A percentile compares a stretch with the other conserved stretches of the same genome.
Conservation (phyloP, 2,113 vertebrate species). For the Poeciliopsis turrubarensis region DNA sequence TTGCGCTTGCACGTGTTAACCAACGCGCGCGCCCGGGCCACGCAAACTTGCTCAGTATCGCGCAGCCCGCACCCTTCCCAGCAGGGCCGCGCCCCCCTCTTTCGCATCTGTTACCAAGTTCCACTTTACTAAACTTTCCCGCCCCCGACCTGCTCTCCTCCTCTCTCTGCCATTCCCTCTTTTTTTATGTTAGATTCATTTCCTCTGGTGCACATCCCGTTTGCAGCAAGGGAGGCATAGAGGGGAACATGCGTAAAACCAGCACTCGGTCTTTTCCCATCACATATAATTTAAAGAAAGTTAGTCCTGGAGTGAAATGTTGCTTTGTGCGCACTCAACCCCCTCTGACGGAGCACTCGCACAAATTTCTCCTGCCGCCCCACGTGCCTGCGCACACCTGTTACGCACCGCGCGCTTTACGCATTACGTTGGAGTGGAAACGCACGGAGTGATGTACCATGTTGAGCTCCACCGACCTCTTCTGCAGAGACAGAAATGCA, state of each 20-base stretch:
- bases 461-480: slow-evolving; percentile 8
- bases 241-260: slow-evolving; percentile 28
- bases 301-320: not conserved
- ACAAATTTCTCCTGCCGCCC: slow-evolving; percentile 16
- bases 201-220: slow-evolving; percentile 26
- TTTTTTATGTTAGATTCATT: slow-evolving; percentile 51
- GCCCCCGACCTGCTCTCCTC: slow-evolving; percentile 38
- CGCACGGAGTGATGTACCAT: slow-evolving; percentile 18
- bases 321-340: not conserved
- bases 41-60: slow-evolving; percentile 5
- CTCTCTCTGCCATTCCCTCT: not conserved
- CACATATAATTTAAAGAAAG: not conserved
- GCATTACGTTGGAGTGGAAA: slow-evolving; percentile 37
- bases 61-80: slow-evolving; percentile 68
- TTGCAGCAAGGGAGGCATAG: slow-evolving; percentile 9
- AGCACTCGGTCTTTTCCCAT: not conserved
- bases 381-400: slow-evolving; percentile 41
- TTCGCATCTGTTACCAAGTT: slow-evolving; percentile 82
- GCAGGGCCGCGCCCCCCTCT: slow-evolving; percentile 82
- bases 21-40: not conserved
- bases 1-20: slow-evolving; percentile 17
- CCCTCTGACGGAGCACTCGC: not conserved
- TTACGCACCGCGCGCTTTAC: slow-evolving; percentile 53
- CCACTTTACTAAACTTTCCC: slow-evolving; percentile 77
- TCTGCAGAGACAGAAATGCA: not conserved